Percentiles rank a stretch among this genome's conserved stretches.
Evolutionary conservation across 2,113 vertebrate genomes (phyloP).

Genomic region (Dolichallabes microphthalmus): DNA sequence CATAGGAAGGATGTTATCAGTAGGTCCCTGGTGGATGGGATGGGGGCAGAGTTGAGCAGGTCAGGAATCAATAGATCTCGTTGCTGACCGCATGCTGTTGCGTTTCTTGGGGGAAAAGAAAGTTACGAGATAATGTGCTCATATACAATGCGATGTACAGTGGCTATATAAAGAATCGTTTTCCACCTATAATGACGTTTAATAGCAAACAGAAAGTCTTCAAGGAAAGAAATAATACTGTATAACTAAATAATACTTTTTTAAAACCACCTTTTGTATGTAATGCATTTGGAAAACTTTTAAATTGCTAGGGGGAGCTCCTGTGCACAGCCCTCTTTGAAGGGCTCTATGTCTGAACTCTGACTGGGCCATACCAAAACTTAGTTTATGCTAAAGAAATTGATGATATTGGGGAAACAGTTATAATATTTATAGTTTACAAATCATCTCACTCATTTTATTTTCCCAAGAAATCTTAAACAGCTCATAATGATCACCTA

Average conservation of each 20-base stretch:
- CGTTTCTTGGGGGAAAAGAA: background rate
- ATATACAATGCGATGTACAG: background rate
- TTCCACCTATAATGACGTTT: too few relatives aligned
- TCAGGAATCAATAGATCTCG: background rate
- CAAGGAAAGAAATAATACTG: too few relatives aligned
- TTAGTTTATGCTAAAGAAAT: too few relatives aligned
- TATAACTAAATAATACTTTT: too few relatives aligned
- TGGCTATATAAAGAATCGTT: background rate
- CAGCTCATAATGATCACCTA: background rate
- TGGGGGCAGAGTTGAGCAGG: background rate
- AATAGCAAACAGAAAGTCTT: too few relatives aligned
- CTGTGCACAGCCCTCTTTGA: too few relatives aligned
- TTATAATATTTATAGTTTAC: background rate
- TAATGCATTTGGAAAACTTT: too few relatives aligned
- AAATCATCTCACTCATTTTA: background rate
- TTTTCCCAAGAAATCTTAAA: background rate
- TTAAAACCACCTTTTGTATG: too few relatives aligned
- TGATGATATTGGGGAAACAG: background rate
- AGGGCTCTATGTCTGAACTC: too few relatives aligned
- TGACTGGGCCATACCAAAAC: too few relatives aligned
- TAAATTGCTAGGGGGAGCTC: too few relatives aligned
- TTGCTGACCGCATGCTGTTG: background rate
- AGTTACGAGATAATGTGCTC: background rate
- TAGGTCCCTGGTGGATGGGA: background rate
- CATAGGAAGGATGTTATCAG: background rate